Conservation (phyloP, 2,888 invertebrate species). For the Drosophila rubida region DNA sequence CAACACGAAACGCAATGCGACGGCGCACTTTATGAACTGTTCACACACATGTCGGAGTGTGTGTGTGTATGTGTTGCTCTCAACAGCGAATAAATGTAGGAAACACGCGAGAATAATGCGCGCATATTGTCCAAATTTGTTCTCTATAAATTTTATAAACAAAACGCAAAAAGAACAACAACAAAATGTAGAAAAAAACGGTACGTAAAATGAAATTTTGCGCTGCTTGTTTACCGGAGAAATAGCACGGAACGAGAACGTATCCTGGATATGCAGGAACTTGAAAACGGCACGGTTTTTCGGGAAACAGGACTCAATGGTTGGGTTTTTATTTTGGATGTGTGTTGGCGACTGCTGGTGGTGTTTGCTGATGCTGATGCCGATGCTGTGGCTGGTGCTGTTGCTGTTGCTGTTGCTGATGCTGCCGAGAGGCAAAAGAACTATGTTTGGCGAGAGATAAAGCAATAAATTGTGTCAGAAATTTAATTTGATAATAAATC, state of each 20-base stretch:
- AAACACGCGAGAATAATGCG: conserved; percentile 74
- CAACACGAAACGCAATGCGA: conserved; percentile 27
- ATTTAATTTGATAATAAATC: conserved; percentile 86
- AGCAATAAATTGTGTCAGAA: conserved; percentile 86
- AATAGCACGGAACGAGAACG: conserved; percentile 32
- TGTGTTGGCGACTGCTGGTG: conserved; percentile 49
- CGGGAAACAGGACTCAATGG: conserved; percentile 29
- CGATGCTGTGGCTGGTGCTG: conserved; percentile 42
- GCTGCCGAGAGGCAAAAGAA: conserved; percentile 83
- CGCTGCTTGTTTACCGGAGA: conserved; percentile 58
- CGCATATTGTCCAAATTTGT: conserved; percentile 82
- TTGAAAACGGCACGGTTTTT: conserved; percentile 50
- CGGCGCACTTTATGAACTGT: conserved; percentile 41
- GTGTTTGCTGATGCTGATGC: conserved; percentile 15
- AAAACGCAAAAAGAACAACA: conserved; percentile 52
- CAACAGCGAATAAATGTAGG: conserved; percentile 54
- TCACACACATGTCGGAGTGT: conserved; percentile 15
- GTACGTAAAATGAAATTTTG: conserved; percentile 61
- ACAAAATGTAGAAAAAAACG: conserved; percentile 33
- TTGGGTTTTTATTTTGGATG: conserved; percentile 41
- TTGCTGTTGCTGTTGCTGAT: conserved; percentile 49
- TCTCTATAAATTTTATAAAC: conserved; percentile 81
- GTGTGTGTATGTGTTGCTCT: conserved; percentile 20
- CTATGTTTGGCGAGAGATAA: conserved; percentile 85
- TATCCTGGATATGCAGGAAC: conserved; percentile 55